Percentiles rank a stretch among this genome's conserved stretches.
Conservation (phyloP, 2,888 invertebrate genomes). For the Lissonota sp. region DNA sequence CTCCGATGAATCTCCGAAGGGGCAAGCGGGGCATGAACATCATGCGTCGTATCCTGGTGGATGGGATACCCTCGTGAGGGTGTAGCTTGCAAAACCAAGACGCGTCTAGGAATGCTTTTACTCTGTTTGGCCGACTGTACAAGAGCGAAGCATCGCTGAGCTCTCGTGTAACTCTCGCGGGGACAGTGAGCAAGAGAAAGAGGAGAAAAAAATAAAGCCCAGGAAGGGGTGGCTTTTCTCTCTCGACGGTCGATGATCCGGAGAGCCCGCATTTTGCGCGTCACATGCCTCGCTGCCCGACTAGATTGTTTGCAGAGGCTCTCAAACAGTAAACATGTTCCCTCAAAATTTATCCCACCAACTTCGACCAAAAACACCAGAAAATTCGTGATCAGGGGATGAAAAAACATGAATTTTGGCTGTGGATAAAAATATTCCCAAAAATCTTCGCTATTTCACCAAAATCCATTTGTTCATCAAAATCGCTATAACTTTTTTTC, state of each 20-base stretch:
- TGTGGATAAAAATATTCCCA: background rate
- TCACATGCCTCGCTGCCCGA: slow-evolving; percentile 83
- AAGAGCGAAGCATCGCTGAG: slow-evolving; percentile 8
- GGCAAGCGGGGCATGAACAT: slow-evolving; percentile 43
- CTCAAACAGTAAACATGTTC: slow-evolving; percentile 74
- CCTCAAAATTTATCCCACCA: background rate
- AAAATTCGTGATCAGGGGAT: too few species aligned
- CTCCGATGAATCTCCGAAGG: slow-evolving; percentile 73
- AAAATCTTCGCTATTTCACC: background rate
- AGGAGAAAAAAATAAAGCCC: slow-evolving; percentile 4
- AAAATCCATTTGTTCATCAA: background rate
- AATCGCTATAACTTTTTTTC: background rate
- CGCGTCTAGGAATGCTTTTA: slow-evolving; percentile 62
- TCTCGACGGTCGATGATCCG: slow-evolving; percentile 80
- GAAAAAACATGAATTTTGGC: too few species aligned
- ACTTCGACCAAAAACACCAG: too few species aligned
- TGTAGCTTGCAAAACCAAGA: slow-evolving; percentile 51
- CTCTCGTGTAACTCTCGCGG: slow-evolving; percentile 5
- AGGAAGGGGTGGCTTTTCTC: slow-evolving; percentile 30
- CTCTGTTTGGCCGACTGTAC: slow-evolving; percentile 63
- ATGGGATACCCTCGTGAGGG: slow-evolving; percentile 51
- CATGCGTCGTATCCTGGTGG: slow-evolving; percentile 71
- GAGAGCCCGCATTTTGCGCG: slow-evolving; percentile 83
- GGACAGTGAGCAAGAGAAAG: slow-evolving; percentile 30
- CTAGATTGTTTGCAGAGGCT: slow-evolving; percentile 84